Percentiles rank a stretch among this genome's conserved stretches.
Evolutionary conservation across 2,113 vertebrate genomes (phyloP).

Genomic region (Alaudala cheleensis): DNA sequence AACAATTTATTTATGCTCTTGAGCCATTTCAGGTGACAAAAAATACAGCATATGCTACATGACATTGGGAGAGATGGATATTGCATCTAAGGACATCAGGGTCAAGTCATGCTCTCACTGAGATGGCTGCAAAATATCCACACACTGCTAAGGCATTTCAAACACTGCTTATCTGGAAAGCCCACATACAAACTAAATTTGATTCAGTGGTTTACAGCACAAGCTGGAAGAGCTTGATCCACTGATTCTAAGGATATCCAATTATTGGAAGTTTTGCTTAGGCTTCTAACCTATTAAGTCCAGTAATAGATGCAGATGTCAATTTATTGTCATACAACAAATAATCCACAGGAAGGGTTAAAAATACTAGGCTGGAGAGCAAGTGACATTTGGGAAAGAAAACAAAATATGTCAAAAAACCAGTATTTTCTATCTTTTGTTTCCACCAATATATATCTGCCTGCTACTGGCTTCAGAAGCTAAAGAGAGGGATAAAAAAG

Average conservation of each 20-base stretch:
- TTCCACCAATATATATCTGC: neutral
- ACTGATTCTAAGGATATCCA: neutral
- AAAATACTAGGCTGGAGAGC: neutral
- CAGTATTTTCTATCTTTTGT: neutral
- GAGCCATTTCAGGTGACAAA: neutral
- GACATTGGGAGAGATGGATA: neutral
- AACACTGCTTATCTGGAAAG: neutral
- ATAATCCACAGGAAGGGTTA: neutral
- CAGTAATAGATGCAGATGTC: neutral
- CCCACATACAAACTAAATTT: neutral
- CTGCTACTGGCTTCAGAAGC: neutral
- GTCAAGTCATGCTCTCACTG: neutral
- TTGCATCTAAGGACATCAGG: neutral
- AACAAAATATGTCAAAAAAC: neutral
- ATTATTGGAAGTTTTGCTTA: neutral
- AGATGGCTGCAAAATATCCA: neutral
- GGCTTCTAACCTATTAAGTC: neutral
- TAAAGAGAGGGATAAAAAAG: neutral
- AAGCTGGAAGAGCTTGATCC: neutral
- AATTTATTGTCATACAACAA: neutral
- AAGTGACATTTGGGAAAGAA: neutral
- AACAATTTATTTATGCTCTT: neutral
- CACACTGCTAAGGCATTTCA: neutral
- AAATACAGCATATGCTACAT: neutral
- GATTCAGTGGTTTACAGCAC: neutral